Base-by-base conservation (phyloP, 1,140 invertebrate species). In the Sycophila sp. region DNA sequence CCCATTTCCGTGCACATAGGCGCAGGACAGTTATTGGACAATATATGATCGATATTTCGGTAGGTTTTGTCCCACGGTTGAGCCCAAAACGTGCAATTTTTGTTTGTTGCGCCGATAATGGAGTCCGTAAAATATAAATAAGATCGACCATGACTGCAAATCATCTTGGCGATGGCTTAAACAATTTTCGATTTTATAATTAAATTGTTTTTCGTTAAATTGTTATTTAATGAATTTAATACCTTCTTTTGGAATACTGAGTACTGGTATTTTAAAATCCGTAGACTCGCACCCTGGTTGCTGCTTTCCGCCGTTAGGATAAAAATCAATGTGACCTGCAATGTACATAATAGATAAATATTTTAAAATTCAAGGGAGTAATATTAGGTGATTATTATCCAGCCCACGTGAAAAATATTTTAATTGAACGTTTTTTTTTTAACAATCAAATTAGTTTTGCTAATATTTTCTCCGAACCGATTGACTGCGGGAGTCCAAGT, bases 311-410 rank as follows among this genome's bases (percentile, higher is more conserved):
- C 91, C 91, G 72, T 92, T 92, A 0, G 91, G 90, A 78, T 91
- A 92, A 80, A 92, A 92, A 77, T 93, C 91, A 36, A 88, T 84
- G 70, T 91, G 86, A 40, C 91, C 91, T 86, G 10, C 38, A 2
- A 40, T 64, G 34, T n/a, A 63, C n/a, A 36, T 2, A 30, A 34
- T 17, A 22, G 26, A 65, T 4, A 45, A 62, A 40, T 15, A 11
- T 8, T 40, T 24, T n/a, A n/a, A n/a, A n/a, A 24, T 17, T 47
- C 42, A 17, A n/a, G 42, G 1, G n/a, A 47, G 1, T 15, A 47
- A 2, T 1, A 47, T 47, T 47, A 47, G n/a, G n/a, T n/a, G n/a
- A n/a, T n/a, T n/a, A n/a, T n/a, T n/a, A n/a, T n/a, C n/a, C n/a
- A n/a, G n/a, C n/a, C n/a, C n/a, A n/a, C n/a, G n/a, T n/a, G n/a